phyloP scores from a whole-genome alignment of 2,113 vertebrate species.

The Accipiter cooperii region DNA sequence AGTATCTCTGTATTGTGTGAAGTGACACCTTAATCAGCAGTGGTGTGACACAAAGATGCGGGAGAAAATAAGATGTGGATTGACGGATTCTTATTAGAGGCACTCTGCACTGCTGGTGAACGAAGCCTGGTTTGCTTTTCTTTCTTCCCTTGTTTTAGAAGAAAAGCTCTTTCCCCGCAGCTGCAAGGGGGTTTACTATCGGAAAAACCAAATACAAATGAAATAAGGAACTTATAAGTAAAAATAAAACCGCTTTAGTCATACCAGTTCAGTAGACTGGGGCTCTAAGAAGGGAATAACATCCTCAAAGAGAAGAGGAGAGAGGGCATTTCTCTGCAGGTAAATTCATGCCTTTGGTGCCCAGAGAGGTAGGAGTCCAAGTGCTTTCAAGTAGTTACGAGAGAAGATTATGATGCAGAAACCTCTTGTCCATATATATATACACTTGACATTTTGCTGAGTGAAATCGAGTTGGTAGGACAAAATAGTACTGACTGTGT shows the following conservation, averaged over 20 bases:
- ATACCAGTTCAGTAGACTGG: accelerated
- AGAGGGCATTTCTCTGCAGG: not conserved
- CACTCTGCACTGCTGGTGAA: not conserved
- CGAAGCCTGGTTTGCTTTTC: not conserved
- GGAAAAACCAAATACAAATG: not conserved
- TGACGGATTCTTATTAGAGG: not conserved
- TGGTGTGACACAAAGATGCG: not conserved
- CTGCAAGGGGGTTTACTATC: not conserved
- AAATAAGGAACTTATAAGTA: not conserved
- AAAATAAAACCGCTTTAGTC: not conserved
- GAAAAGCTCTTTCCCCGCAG: not conserved
- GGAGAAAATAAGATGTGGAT: not conserved
- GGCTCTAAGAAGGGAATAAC: not conserved
- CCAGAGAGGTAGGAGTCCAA: not conserved
- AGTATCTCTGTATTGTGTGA: not conserved
- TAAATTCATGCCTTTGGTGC: not conserved
- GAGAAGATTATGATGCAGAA: constrained; percentile 9
- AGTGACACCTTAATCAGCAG: not conserved
- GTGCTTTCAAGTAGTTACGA: not conserved
- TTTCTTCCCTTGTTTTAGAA: not conserved
- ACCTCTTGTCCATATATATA: not conserved
- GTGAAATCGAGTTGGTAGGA: not conserved
- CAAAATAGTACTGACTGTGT: not conserved
- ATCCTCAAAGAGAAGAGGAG: not conserved
- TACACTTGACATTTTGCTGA: constrained; percentile 6